Evolutionary conservation across 1,140 invertebrate genomes (phyloP), one percentile per base, ranked within the genome.

Genomic region (Danaus plexippus): DNA sequence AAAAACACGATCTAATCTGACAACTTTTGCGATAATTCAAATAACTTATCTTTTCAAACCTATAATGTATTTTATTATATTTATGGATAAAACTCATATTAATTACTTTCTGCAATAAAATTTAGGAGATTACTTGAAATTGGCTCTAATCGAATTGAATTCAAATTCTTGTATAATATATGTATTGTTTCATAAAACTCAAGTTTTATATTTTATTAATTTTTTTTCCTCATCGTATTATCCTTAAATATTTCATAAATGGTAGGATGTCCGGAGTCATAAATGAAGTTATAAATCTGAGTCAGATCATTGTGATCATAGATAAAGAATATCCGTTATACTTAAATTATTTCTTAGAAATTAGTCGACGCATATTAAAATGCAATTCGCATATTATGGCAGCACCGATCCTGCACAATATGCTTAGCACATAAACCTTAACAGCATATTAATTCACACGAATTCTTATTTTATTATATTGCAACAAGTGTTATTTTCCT

Each of bases 311-410:
- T 32, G 22, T 32, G 52, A 53, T 11, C 45, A 47, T 18, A 50
- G 43, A 52, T 58, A 51, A 58, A 18, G 40, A 47, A 56, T 59
- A 59, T 63, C 61, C 61, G 63, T 64, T 57, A 55, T 32, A 32
- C 32, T 59, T 63, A 56, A 64, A 64, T 64, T 57, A 50, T 50
- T 67, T 67, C 65, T 64, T 43, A 47, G 60, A 67, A 63, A 59
- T 55, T 59, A 52, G 55, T 59, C 59, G 56, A 58, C 9, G 52
- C 41, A 57, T 48, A 52, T 52, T 58, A 43, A 41, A 48, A 56
- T 61, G 59, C 59, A 56, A 56, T 61, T 46, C 43, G 50, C 47
- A 61, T 61, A 54, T 52, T 43, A 11, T 42, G 42, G 54, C 18
- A 51, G 32, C 22, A 32, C 22, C 22, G 22, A 47, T 18, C 46